These are phyloP conservation scores for Drosophila carrolli DNA, from an alignment of 1,140 invertebrate genomes.

Conservation along the genomic window DNA sequence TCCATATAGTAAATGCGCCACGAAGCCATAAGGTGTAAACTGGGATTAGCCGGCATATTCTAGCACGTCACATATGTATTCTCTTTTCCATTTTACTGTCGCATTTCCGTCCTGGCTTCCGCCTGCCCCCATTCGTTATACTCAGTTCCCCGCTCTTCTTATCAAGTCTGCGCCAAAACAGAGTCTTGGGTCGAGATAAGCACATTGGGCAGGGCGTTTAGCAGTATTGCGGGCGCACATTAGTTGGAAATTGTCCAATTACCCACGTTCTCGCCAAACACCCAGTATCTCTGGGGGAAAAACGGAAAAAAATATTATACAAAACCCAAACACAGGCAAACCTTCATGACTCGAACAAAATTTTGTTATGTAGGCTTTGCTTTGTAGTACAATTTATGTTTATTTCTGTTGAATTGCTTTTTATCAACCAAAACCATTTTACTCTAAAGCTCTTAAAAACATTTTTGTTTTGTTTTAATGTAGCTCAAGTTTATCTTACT, in stretches of 20 bases:
- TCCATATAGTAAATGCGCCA: not conserved
- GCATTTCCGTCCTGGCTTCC: conserved; percentile 65
- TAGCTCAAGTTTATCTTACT: no score
- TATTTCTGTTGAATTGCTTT: not conserved
- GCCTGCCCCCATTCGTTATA: conserved; percentile 23
- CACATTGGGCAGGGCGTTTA: conserved; percentile 3
- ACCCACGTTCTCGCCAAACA: conserved; percentile 40
- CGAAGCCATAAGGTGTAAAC: conserved; percentile 41
- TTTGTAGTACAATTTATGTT: not conserved
- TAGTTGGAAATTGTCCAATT: conserved; percentile 41
- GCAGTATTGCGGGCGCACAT: conserved; percentile 21
- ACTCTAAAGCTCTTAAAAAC: no score
- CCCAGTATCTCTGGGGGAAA: conserved; percentile 13
- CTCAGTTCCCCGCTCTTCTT: conserved; percentile 24
- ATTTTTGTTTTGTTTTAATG: no score
- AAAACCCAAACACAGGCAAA: conserved; percentile 6
- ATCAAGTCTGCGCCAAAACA: conserved; percentile 44
- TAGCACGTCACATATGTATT: not conserved
- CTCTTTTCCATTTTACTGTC: conserved; percentile 20
- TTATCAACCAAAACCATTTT: no score
- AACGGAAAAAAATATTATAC: conserved; percentile 3
- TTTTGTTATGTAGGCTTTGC: not conserved
- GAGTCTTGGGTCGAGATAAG: conserved; percentile 29
- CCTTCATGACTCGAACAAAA: not conserved
- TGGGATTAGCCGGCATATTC: conserved; percentile 7